Base-by-base conservation (phyloP, 2,113 vertebrate genomes). In the Paracanthobrama guichenoti region DNA sequence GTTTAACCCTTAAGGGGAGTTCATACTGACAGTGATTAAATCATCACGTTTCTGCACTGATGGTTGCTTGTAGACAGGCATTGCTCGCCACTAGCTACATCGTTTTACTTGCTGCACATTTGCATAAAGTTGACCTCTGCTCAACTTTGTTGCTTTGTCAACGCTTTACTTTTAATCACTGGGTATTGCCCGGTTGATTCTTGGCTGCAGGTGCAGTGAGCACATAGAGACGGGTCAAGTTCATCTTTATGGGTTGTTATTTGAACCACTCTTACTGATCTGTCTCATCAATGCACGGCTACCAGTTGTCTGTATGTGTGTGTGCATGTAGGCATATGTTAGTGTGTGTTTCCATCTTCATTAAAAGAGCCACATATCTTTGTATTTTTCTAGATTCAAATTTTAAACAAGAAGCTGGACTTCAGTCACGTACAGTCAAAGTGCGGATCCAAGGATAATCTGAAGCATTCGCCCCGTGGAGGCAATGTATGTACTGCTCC, bases 331-430 rank as follows among this genome's bases (percentile, higher is more conserved):
- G 83, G 1, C 39, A 39, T 39, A 39, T 71, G 1, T 39, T 50
- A 72, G 75, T 75, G 60, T 83, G 73, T 83, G 57, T 86, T 74
- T 85, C 44, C 84, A 79, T 83, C 59, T n/a, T 26, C 81, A 88
- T 86, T 87, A 87, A 90, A 91, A 75, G 53, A 60, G 75, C 62
- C 84, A 86, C 67, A 67, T 79, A 76, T 91, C 81, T 93, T 79
- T 94, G 87, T 90, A 90, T 94, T 90, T 89, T 95, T 96, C 93
- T 96, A 98, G 97, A 96, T 95, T 96, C 97, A 96, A 86, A 97
- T 98, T 95, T 96, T 96, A 96, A 96, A 94, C 95, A 95, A 95
- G 96, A 97, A 96, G 95, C 95, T 95, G 90, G 96, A 98, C 96
- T 95, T 96, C 96, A 96, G 93, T 85, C 95, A 94, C 90, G 88